phyloP scores from a whole-genome alignment of 1,140 invertebrate genomes.

The Drosophila pallidifrons region DNA sequence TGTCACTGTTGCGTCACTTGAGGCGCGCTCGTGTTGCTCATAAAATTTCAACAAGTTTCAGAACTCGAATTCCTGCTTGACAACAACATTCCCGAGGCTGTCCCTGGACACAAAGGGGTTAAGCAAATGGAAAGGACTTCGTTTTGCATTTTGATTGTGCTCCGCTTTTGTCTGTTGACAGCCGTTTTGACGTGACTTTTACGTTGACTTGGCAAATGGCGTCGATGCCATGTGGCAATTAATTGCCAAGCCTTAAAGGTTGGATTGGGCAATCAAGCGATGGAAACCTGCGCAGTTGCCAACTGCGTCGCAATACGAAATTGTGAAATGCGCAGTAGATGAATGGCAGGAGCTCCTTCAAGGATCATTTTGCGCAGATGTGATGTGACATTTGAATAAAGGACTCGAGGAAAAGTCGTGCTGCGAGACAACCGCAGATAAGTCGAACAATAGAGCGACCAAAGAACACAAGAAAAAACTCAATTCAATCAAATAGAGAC shows the following conservation, averaged over 20 bases:
- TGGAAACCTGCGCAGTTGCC: slow-evolving; percentile 64
- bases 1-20: slow-evolving; percentile 17
- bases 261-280: slow-evolving; percentile 11
- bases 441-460: slow-evolving; percentile 40
- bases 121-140: slow-evolving; percentile 50
- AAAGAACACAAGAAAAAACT: neutral
- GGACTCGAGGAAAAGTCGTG: slow-evolving; percentile 41
- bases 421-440: slow-evolving; percentile 67
- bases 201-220: slow-evolving; percentile 18
- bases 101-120: slow-evolving; percentile 30
- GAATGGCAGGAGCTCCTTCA: neutral
- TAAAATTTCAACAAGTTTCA: slow-evolving; percentile 15
- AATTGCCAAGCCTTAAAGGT: slow-evolving; percentile 17
- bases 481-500: slow-evolving; percentile 49
- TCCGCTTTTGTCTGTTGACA: slow-evolving; percentile 31
- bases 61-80: slow-evolving; percentile 11
- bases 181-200: slow-evolving; percentile 31
- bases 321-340: slow-evolving; percentile 59
- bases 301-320: slow-evolving; percentile 53
- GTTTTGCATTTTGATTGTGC: slow-evolving; percentile 20
- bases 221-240: slow-evolving; percentile 45
- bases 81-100: neutral
- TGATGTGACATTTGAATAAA: slow-evolving; percentile 74
- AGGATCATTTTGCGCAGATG: slow-evolving; percentile 30
- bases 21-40: neutral